These are phyloP conservation scores for Chrysopa pallens DNA, from an alignment of 1,140 invertebrate species.

Conservation along the genomic window DNA sequence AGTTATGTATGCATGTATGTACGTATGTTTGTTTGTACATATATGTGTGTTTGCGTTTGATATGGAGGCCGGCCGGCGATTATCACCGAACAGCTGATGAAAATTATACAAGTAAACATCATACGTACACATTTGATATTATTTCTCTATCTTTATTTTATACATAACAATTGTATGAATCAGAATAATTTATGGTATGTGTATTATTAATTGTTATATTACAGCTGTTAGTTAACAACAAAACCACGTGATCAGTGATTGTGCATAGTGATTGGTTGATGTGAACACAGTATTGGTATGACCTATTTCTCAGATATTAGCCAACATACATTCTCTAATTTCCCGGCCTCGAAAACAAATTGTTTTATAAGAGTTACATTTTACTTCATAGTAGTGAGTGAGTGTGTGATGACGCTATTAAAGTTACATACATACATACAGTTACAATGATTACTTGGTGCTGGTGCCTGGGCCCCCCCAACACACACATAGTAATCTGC, in stretches of 20 bases:
- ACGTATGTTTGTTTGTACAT: slow-evolving; percentile 12
- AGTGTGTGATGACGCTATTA: too few relatives aligned
- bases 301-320: slow-evolving; percentile 20
- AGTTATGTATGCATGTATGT: slow-evolving; percentile 3
- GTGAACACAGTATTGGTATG: slow-evolving; percentile 7
- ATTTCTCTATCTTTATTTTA: slow-evolving; percentile 5
- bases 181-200: slow-evolving; percentile 2
- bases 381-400: too few relatives aligned
- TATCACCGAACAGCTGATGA: slow-evolving; percentile 19
- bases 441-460: too few relatives aligned
- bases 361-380: too few relatives aligned
- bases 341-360: slow-evolving; percentile 1
- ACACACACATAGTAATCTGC: too few relatives aligned
- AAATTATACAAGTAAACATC: slow-evolving; percentile 4
- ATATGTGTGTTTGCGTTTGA: slow-evolving; percentile 9
- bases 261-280: background rate
- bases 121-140: slow-evolving; percentile 6
- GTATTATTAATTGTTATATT: slow-evolving; percentile 11
- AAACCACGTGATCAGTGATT: slow-evolving; percentile 18
- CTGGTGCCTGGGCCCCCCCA: too few relatives aligned
- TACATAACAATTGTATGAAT: background rate
- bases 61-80: slow-evolving; percentile 14
- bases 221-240: slow-evolving; percentile 27
- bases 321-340: slow-evolving; percentile 4
- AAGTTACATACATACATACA: too few relatives aligned